A percentile compares a stretch with the other conserved stretches of the same genome.
phyloP scores from a whole-genome alignment of 2,113 vertebrate genomes.

The Oryzias javanicus region DNA sequence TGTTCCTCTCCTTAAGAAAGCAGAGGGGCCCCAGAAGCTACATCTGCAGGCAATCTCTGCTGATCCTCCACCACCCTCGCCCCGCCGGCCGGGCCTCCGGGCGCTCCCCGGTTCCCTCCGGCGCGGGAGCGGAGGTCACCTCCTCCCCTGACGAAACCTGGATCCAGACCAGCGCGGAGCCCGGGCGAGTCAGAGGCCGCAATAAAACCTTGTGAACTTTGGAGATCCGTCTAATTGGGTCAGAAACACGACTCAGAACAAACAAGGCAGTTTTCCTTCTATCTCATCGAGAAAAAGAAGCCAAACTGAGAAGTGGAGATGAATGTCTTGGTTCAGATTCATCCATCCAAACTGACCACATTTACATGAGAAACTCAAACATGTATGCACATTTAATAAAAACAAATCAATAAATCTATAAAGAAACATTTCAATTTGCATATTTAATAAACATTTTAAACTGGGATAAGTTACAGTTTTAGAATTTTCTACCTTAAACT shows the following conservation, averaged over 20 bases:
- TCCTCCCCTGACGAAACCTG: slow-evolving; percentile 28
- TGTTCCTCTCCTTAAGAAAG: slow-evolving; percentile 63
- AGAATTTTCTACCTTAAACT: too few species aligned
- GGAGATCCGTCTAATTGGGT: slow-evolving; percentile 35
- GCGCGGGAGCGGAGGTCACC: slow-evolving; percentile 17
- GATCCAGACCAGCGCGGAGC: slow-evolving; percentile 9
- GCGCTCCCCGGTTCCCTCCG: not conserved
- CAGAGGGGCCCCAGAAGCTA: slow-evolving; percentile 54
- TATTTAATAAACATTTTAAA: too few species aligned
- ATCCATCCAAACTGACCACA: too few species aligned
- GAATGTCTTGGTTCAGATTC: too few species aligned
- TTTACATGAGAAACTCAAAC: too few species aligned
- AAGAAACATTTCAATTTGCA: too few species aligned
- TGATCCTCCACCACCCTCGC: slow-evolving; percentile 32
- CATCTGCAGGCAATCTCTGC: slow-evolving; percentile 68
- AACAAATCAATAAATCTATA: too few species aligned
- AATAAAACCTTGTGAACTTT: slow-evolving; percentile 24
- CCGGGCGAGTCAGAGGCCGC: slow-evolving; percentile 31
- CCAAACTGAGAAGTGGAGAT: too few species aligned
- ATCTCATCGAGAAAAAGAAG: not conserved
- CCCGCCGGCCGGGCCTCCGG: slow-evolving; percentile 32
- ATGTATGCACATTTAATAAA: too few species aligned
- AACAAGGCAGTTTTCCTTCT: too few species aligned
- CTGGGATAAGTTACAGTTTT: too few species aligned
- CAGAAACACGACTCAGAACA: slow-evolving; percentile 9